phyloP scores from a whole-genome alignment of 2,797 vertebrate genomes.

The Erpetoichthys calabaricus region DNA sequence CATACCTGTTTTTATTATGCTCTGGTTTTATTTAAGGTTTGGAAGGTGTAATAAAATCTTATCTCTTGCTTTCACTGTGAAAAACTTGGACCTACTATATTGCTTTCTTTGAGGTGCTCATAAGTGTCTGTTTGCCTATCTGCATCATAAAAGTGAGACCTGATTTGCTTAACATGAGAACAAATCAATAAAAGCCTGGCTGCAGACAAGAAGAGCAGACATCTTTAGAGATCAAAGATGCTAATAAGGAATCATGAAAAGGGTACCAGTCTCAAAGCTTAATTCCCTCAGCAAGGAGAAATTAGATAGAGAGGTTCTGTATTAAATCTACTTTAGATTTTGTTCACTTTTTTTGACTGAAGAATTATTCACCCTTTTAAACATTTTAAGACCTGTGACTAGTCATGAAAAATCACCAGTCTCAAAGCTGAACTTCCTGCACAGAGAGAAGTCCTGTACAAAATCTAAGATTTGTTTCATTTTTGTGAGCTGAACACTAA shows the following conservation, averaged over 20 bases:
- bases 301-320: constrained; percentile 3
- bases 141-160: constrained; percentile 66
- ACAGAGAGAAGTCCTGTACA: too few species aligned
- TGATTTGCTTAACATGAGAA: constrained; percentile 78
- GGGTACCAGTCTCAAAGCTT: constrained; percentile 6
- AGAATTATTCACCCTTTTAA: too few species aligned
- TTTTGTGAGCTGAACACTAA: too few species aligned
- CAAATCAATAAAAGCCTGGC: constrained; percentile 76
- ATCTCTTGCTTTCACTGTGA: constrained; percentile 69
- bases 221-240: constrained; percentile 64
- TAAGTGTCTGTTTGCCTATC: constrained; percentile 69
- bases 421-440: too few species aligned
- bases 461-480: too few species aligned
- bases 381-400: too few species aligned
- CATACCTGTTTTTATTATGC: constrained; percentile 63
- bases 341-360: too few species aligned
- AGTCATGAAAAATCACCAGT: too few species aligned
- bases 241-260: constrained; percentile 40
- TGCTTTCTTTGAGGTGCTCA: constrained; percentile 59
- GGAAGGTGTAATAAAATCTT: constrained; percentile 70
- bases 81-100: constrained; percentile 59
- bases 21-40: constrained; percentile 67
- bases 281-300: constrained; percentile 1
- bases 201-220: constrained; percentile 53
- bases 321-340: neutral